Conservation (phyloP, 2,888 invertebrate species). For the Rhaphigaster nebulosa region DNA sequence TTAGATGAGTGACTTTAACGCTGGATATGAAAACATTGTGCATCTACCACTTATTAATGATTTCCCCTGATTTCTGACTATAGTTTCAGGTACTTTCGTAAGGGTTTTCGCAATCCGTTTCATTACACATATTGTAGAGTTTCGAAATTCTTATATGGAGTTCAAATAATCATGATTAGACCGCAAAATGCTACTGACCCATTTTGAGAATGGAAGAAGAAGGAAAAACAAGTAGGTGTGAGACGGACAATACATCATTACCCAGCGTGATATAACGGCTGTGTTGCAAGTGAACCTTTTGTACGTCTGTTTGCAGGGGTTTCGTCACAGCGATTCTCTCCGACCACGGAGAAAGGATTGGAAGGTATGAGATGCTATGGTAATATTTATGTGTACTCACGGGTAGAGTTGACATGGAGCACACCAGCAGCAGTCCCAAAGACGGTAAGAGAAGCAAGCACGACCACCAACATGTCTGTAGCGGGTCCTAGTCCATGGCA, state of each 20-base stretch:
- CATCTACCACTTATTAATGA: not conserved
- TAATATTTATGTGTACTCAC: constrained; percentile 59
- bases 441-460: not conserved
- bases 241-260: constrained; percentile 40
- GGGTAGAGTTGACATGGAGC: constrained; percentile 63
- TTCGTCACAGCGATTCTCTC: not conserved
- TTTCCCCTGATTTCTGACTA: not conserved
- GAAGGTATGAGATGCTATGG: not conserved
- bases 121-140: not conserved
- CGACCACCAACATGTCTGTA: constrained; percentile 4
- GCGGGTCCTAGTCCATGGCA: constrained; percentile 31
- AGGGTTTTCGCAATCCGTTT: not conserved
- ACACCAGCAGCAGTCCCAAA: constrained; percentile 59
- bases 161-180: not conserved
- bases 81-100: not conserved
- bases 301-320: not conserved
- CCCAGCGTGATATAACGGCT: constrained; percentile 30
- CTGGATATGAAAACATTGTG: not conserved
- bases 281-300: not conserved
- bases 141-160: not conserved
- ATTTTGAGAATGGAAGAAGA: not conserved
- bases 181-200: not conserved
- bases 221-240: not conserved
- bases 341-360: not conserved
- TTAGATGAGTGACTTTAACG: not conserved